Percentiles rank a stretch among this genome's conserved stretches.
Conservation (phyloP, 2,113 vertebrate genomes). For the Jaculus jaculus region DNA sequence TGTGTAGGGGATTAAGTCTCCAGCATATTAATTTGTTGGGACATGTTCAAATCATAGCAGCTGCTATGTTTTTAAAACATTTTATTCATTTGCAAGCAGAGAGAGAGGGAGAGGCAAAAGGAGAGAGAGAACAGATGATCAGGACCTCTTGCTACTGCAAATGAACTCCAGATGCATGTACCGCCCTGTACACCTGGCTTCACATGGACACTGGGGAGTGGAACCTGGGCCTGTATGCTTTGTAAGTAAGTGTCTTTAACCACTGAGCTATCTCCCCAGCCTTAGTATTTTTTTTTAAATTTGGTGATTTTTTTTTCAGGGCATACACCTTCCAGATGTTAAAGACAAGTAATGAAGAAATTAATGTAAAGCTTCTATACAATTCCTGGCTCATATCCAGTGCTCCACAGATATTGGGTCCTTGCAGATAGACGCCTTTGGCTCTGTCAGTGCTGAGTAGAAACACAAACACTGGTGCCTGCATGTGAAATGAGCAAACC, state of each 20-base stretch:
- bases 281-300: slow-evolving; percentile 27
- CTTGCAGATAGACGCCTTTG: background rate
- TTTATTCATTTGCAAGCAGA: too few species aligned
- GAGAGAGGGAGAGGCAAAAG: too few species aligned
- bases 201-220: too few species aligned
- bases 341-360: slow-evolving; percentile 4
- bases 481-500: background rate
- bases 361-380: background rate
- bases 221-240: too few species aligned
- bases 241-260: too few species aligned
- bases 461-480: background rate
- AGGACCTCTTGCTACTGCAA: too few species aligned
- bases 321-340: slow-evolving; percentile 28
- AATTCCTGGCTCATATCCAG: background rate
- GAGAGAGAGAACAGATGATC: too few species aligned
- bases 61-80: background rate
- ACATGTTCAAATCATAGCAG: background rate
- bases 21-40: background rate
- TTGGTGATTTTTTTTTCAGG: background rate
- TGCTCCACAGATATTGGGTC: background rate
- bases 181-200: too few species aligned
- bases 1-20: background rate
- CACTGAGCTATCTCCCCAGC: too few species aligned
- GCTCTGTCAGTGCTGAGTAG: background rate
- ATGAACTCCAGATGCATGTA: too few species aligned